Evolutionary conservation across 2,888 invertebrate genomes (phyloP).

Genomic region (Neocrepidodera transversa): DNA sequence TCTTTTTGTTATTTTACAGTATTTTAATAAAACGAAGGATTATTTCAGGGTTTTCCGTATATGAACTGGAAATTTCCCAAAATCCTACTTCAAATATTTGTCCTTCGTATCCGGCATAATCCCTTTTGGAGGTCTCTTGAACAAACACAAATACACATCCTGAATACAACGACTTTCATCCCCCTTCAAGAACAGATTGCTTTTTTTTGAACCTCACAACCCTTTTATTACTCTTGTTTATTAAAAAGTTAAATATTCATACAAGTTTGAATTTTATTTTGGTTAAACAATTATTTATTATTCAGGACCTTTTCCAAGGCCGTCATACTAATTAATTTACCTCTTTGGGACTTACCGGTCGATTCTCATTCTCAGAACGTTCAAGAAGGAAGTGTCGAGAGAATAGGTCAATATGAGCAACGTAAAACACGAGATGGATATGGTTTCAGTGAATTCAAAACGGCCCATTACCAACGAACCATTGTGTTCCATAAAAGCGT

Average conservation of each 20-base stretch:
- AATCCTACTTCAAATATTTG: slow-evolving; percentile 3
- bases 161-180: not conserved
- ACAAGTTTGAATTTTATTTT: too few relatives aligned
- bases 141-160: slow-evolving; percentile 3
- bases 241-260: too few relatives aligned
- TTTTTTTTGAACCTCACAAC: not conserved
- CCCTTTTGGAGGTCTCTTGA: slow-evolving; percentile 4
- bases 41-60: too few relatives aligned
- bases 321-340: slow-evolving; percentile 15
- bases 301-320: too few relatives aligned
- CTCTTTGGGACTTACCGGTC: slow-evolving; percentile 12
- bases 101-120: not conserved
- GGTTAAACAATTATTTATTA: too few relatives aligned
- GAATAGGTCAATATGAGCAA: slow-evolving; percentile 4
- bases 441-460: not conserved
- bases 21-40: too few relatives aligned
- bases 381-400: slow-evolving; percentile 27
- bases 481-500: not conserved
- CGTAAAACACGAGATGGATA: not conserved
- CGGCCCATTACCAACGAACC: not conserved
- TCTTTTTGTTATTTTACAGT: too few relatives aligned
- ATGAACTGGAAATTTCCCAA: not conserved
- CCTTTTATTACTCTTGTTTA: too few relatives aligned
- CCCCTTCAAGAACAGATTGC: not conserved
- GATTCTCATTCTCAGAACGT: slow-evolving; percentile 11